Evolutionary conservation across 2,113 vertebrate genomes (phyloP).

Genomic region (Channa maculata): DNA sequence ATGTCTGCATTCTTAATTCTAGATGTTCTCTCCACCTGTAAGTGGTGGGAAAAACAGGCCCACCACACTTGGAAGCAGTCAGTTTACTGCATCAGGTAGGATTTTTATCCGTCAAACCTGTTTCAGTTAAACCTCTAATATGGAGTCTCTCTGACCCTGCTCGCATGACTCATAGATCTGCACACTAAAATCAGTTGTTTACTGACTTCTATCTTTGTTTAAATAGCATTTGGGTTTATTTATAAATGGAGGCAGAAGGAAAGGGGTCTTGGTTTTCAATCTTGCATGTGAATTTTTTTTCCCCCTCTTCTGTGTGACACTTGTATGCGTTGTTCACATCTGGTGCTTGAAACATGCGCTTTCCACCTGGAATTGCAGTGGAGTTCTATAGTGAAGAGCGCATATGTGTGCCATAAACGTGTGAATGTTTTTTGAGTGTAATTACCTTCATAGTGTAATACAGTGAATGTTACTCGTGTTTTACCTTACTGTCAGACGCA

Average conservation of each 20-base stretch:
- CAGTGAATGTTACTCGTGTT: conserved; percentile 16
- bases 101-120: conserved; percentile 38
- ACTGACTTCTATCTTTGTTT: conserved; percentile 22
- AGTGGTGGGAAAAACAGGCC: conserved; percentile 96
- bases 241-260: conserved; percentile 35
- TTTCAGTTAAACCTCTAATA: conserved; percentile 8
- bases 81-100: conserved; percentile 98
- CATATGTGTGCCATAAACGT: conserved; percentile 45
- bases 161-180: conserved; percentile 20
- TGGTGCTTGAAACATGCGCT: conserved; percentile 61
- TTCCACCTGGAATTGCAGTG: conserved; percentile 62
- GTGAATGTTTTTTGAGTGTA: conserved; percentile 48
- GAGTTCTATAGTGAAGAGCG: conserved; percentile 46
- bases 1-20: conserved; percentile 53
- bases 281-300: conserved; percentile 39
- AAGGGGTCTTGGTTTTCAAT: conserved; percentile 38
- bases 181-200: conserved; percentile 18
- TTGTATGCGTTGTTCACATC: conserved; percentile 54
- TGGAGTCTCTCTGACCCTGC: conserved; percentile 21
- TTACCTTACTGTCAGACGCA: conserved; percentile 11
- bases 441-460: conserved; percentile 18
- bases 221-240: conserved; percentile 18
- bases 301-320: conserved; percentile 27
- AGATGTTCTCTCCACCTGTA: conserved; percentile 99
- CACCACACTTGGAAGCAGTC: conserved; percentile 97